A percentile compares a stretch with the other conserved stretches of the same genome.
Evolutionary conservation across 2,113 vertebrate species (phyloP).

Genomic region (Anas platyrhynchos): DNA sequence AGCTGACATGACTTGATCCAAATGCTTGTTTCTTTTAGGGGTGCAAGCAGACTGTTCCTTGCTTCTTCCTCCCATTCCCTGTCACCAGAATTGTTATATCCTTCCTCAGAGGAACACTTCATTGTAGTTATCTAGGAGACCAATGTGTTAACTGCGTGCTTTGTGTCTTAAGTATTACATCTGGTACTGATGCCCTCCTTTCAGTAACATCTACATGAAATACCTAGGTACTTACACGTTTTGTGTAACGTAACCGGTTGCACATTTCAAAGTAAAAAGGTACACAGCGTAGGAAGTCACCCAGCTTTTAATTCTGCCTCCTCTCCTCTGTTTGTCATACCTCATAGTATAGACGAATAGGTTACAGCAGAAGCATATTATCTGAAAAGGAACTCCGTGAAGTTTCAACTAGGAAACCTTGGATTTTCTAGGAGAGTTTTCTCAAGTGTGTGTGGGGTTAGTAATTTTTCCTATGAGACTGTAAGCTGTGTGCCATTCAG

Average conservation of each 20-base stretch:
- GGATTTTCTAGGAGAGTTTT: not conserved
- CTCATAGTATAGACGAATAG: not conserved
- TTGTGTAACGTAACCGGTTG: not conserved
- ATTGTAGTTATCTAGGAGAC: not conserved
- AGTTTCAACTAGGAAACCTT: conserved; percentile 13
- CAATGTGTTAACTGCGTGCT: not conserved
- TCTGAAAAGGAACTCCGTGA: conserved; percentile 27
- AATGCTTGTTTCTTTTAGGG: not conserved
- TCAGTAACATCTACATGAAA: not conserved
- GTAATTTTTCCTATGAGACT: not conserved
- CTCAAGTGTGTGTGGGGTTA: not conserved
- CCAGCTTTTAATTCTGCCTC: not conserved
- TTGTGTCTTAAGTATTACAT: not conserved
- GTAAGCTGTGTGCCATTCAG: not conserved
- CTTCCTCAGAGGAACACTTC: not conserved
- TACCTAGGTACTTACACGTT: not conserved
- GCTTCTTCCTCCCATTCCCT: too few relatives aligned
- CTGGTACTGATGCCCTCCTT: not conserved
- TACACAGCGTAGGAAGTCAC: not conserved
- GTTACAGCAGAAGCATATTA: not conserved
- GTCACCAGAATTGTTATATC: not conserved
- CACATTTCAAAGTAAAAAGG: not conserved
- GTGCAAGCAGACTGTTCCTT: not conserved
- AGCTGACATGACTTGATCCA: not conserved
- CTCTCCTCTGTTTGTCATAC: not conserved